These are phyloP conservation scores for Lamellibrachia columna DNA, from an alignment of 2,888 invertebrate species.

Conservation along the genomic window DNA sequence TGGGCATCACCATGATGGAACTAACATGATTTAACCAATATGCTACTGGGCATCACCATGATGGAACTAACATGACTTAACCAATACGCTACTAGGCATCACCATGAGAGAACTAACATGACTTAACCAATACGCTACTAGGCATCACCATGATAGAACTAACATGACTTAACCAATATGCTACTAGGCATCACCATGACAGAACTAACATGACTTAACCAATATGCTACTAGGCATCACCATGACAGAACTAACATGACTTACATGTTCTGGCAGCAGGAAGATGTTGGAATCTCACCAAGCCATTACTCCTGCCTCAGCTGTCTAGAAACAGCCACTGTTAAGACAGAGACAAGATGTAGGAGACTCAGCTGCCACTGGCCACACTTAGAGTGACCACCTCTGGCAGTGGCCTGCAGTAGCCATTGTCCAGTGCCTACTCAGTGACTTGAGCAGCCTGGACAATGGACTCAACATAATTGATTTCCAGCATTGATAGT, in stretches of 20 bases:
- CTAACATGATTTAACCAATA: too few species aligned
- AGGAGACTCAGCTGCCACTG: not conserved
- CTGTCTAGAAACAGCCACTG: not conserved
- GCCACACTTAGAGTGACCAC: conserved; percentile 6
- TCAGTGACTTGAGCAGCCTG: not conserved
- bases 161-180: too few species aligned
- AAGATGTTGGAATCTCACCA: not conserved
- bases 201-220: too few species aligned
- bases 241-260: not conserved
- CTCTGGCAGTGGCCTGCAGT: not conserved
- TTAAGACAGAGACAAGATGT: not conserved
- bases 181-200: too few species aligned
- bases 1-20: too few species aligned
- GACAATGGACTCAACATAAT: not conserved
- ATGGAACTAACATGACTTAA: too few species aligned
- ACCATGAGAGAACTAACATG: too few species aligned
- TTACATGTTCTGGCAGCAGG: not conserved
- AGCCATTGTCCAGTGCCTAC: not conserved
- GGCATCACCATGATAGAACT: too few species aligned
- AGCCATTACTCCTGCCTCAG: conserved; percentile 9
- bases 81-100: too few species aligned
- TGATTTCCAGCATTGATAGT: conserved; percentile 11
- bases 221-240: not conserved
- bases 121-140: too few species aligned
- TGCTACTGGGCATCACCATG: too few species aligned